Percentiles rank a stretch among this genome's conserved stretches.
Evolutionary conservation across 1,140 invertebrate genomes (phyloP).

Genomic region (Calosoma granatense): DNA sequence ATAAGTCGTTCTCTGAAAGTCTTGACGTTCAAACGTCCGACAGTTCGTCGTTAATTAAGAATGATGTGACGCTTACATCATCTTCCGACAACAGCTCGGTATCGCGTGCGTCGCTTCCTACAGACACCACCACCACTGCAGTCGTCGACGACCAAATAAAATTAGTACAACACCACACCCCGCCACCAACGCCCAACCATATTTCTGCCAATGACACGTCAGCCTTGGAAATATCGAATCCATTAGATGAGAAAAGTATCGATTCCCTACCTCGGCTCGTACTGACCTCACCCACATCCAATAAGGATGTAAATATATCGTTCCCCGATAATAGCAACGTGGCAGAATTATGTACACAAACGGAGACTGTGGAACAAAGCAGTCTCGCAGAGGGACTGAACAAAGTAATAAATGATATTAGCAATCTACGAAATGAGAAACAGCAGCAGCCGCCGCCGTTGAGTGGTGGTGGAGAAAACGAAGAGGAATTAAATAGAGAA

Average conservation of each 20-base stretch:
- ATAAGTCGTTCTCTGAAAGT: neutral
- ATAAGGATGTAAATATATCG: no score
- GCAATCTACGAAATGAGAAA: neutral
- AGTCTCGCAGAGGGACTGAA: neutral
- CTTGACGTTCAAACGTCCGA: neutral
- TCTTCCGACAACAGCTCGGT: neutral
- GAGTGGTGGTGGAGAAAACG: neutral
- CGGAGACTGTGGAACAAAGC: no score
- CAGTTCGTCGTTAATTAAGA: neutral
- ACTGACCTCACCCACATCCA: no score
- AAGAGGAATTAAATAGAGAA: constrained; percentile 4
- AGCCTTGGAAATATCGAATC: neutral
- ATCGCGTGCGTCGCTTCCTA: neutral
- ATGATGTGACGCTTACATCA: neutral
- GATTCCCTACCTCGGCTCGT: no score
- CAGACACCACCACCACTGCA: no score
- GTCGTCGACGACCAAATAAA: neutral
- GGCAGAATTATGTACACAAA: no score
- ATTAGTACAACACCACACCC: constrained; percentile 16
- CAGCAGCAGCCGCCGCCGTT: constrained; percentile 11
- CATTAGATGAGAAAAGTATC: neutral
- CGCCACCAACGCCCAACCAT: constrained; percentile 25
- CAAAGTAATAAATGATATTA: neutral
- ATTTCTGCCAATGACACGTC: constrained; percentile 10
- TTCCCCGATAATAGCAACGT: no score